These are phyloP conservation scores for Mormyrus proboscirostris DNA, from an alignment of 2,797 vertebrate genomes.

Conservation along the genomic window DNA sequence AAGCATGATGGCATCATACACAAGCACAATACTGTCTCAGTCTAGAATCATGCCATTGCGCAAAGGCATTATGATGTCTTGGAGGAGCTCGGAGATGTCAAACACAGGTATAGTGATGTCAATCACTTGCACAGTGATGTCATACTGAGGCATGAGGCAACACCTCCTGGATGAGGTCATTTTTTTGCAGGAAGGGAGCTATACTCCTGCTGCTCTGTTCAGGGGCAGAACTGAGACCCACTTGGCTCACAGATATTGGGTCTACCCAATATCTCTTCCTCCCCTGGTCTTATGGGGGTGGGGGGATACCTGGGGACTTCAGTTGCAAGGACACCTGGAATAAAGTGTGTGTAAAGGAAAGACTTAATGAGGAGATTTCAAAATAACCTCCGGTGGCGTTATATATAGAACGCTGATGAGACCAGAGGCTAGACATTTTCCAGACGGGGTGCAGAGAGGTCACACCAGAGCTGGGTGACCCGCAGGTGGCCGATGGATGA, in stretches of 20 bases:
- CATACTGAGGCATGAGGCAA: neutral
- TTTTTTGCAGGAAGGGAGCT: neutral
- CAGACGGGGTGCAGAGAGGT: neutral
- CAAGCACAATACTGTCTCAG: neutral
- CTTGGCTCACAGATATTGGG: neutral
- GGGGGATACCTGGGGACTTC: neutral
- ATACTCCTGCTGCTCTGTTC: neutral
- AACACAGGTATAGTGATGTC: neutral
- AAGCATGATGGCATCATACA: neutral
- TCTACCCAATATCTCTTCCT: neutral
- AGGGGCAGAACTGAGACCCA: neutral
- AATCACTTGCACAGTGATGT: neutral
- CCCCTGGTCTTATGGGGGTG: neutral
- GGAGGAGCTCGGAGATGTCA: neutral
- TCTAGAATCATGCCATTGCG: neutral
- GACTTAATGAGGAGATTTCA: conserved; percentile 1
- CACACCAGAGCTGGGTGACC: neutral
- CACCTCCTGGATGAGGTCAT: neutral
- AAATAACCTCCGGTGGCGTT: neutral
- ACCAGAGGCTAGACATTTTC: neutral
- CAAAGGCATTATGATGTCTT: neutral
- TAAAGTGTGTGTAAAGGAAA: neutral
- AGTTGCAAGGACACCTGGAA: neutral
- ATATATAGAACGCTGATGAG: neutral
- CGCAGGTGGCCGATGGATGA: neutral